phyloP scores from a whole-genome alignment of 1,140 invertebrate species.

The Zaprionus ornatus region DNA sequence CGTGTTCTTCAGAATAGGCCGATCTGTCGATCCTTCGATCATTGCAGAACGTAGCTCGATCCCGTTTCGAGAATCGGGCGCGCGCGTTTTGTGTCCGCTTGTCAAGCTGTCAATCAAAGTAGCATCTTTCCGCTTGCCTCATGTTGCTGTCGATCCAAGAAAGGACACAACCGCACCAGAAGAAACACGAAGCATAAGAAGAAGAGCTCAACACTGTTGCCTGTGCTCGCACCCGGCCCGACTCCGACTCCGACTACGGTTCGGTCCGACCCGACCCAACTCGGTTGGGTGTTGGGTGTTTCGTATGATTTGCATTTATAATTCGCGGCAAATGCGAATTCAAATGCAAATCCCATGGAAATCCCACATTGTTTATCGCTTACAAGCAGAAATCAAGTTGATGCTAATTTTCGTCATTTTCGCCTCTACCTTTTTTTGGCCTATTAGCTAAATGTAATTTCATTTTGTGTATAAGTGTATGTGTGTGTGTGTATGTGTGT shows the following conservation, averaged over 20 bases:
- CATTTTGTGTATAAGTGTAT: neutral
- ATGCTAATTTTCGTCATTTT: conserved; percentile 40
- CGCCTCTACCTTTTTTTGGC: conserved; percentile 39
- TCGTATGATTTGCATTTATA: conserved; percentile 51
- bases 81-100: conserved; percentile 62
- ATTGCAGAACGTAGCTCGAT: conserved; percentile 14
- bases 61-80: conserved; percentile 50
- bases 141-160: conserved; percentile 30
- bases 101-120: conserved; percentile 71
- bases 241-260: neutral
- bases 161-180: neutral
- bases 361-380: conserved; percentile 66
- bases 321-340: conserved; percentile 15
- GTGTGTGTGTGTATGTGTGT: neutral
- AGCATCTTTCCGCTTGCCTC: conserved; percentile 57
- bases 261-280: neutral
- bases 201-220: neutral
- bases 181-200: neutral
- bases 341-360: conserved; percentile 56
- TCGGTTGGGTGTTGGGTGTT: neutral
- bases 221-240: neutral
- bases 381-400: conserved; percentile 73
- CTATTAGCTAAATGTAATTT: conserved; percentile 67
- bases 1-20: conserved; percentile 25
- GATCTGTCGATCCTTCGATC: conserved; percentile 11